Base-by-base conservation (phyloP, 2,113 vertebrate genomes). In the Nerophis lumbriciformis region DNA sequence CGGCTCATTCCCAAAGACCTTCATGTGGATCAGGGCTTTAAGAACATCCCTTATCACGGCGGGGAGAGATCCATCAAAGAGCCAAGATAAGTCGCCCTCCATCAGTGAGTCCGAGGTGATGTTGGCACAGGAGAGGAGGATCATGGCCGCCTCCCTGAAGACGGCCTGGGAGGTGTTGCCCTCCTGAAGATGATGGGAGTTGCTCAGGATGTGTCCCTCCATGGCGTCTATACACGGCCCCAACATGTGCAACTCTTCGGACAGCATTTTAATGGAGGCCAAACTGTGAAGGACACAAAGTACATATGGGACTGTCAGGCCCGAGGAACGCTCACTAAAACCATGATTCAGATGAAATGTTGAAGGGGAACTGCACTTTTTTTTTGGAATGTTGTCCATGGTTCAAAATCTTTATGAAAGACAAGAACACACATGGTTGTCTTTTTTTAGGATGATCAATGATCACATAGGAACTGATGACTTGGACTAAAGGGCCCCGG, bases 81-180 rank as follows among this genome's bases (percentile, higher is more conserved):
- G 6, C 1, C n/a, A 63, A 8, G 63, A 59, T n/a, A 63, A 63
- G 8, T 80, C 45, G 42, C 59, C 60, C 63, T 28, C 51, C 16
- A 72, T 63, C 16, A 72, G 35, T 15, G 57, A 14, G 16, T 80
- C 62, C 1, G 52, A 60, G 13, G 79, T 79, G 50, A 83, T 63
- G 72, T 90, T 90, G 37, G 71, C 66, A 8, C 73, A 80, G 1
- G 61, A 70, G 0, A 91, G 79, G 19, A 85, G 59, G 28, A 66
- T 69, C 59, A 69, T 63, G 7, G 67, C 67, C 14, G 77, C 84
- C 16, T 89, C 73, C 35, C 35, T n/a, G 15, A 88, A 45, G 15
- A 89, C 48, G 3, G 84, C 35, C 51, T 75, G 57, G 11, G 48
- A 57, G 1, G 66, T 48, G 51, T 28, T 65, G 59, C n/a, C 14